Percentiles rank a stretch among this genome's conserved stretches.
Conservation (phyloP, 1,140 invertebrate genomes). For the Melipona quadrifasciata region DNA sequence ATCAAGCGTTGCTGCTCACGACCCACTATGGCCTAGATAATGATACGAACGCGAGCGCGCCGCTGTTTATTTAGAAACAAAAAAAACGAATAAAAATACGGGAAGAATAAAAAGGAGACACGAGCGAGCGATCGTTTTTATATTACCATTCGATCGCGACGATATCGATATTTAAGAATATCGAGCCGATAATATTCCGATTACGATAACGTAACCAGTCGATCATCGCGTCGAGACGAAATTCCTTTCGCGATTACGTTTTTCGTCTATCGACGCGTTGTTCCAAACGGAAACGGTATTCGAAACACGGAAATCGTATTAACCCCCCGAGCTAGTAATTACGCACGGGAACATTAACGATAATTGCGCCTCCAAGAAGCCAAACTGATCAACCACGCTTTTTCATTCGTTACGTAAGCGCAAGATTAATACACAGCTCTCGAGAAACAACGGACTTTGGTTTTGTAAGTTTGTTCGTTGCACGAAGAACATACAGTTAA, state of each 20-base stretch:
- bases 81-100: no score
- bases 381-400: no score
- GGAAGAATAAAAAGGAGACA: neutral
- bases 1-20: slow-evolving; percentile 36
- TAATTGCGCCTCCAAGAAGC: no score
- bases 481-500: no score
- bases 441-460: no score
- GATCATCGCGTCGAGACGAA: neutral
- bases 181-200: neutral
- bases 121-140: neutral
- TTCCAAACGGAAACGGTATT: neutral
- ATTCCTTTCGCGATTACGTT: neutral
- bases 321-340: no score
- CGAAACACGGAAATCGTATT: neutral
- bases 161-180: neutral
- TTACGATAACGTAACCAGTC: neutral
- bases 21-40: slow-evolving; percentile 28
- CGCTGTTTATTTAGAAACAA: neutral
- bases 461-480: no score
- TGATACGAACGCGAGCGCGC: slow-evolving; percentile 8
- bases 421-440: no score
- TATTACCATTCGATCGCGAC: slow-evolving; percentile 28
- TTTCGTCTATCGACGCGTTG: neutral
- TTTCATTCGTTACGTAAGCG: no score
- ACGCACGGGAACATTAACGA: no score